A percentile compares a stretch with the other conserved stretches of the same genome.
Conservation (phyloP, 1,140 invertebrate genomes). For the Liolophura sinensis region DNA sequence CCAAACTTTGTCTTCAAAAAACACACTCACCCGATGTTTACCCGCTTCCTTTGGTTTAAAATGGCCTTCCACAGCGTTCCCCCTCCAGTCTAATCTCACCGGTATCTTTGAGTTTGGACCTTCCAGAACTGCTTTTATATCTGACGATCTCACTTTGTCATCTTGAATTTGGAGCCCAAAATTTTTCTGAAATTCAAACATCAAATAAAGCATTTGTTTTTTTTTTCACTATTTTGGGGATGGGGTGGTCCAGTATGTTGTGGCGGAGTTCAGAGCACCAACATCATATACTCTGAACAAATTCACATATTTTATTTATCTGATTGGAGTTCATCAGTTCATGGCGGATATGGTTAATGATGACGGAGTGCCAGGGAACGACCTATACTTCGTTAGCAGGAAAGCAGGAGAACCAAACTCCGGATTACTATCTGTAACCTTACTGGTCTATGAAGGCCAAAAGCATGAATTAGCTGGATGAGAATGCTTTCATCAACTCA, state of each 20-base stretch:
- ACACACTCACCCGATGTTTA: constrained; percentile 79
- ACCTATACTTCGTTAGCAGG: too few relatives aligned
- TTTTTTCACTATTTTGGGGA: too few relatives aligned
- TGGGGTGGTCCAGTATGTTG: neutral
- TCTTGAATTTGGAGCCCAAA: constrained; percentile 60
- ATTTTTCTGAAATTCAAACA: constrained; percentile 42
- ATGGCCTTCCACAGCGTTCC: constrained; percentile 73
- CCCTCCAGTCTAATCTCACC: constrained; percentile 69
- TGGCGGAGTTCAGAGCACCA: neutral
- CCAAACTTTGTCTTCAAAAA: neutral
- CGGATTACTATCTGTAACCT: too few relatives aligned
- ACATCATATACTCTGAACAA: too few relatives aligned
- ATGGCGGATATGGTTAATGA: too few relatives aligned
- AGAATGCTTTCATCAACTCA: too few relatives aligned
- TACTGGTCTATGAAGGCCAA: too few relatives aligned
- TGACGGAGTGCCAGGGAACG: too few relatives aligned
- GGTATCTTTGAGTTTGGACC: constrained; percentile 71
- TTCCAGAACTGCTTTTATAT: constrained; percentile 81
- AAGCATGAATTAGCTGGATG: too few relatives aligned
- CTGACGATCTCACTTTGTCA: constrained; percentile 75
- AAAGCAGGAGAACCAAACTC: too few relatives aligned
- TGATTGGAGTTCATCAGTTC: too few relatives aligned
- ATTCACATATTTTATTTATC: too few relatives aligned
- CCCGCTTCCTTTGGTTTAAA: constrained; percentile 89
- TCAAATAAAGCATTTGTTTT: constrained; percentile 4